phyloP scores from a whole-genome alignment of 2,797 vertebrate species.

The Botia almorhae region DNA sequence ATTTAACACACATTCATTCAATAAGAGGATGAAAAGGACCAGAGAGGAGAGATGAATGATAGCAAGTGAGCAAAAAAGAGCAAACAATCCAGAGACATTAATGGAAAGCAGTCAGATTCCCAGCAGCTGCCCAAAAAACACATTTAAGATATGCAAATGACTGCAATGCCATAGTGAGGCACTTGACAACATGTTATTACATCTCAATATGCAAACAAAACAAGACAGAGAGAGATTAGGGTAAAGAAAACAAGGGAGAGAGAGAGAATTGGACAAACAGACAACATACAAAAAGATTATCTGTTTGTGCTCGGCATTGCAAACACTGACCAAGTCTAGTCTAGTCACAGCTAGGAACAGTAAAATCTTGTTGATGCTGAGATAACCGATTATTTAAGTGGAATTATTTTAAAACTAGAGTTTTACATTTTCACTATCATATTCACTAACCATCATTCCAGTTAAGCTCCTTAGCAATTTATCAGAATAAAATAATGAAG shows the following conservation, averaged over 20 bases:
- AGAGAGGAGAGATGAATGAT: conserved; percentile 15
- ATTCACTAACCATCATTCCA: not conserved
- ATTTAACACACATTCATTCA: conserved; percentile 40
- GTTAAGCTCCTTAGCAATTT: not conserved
- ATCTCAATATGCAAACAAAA: conserved; percentile 67
- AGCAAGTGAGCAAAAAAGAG: conserved; percentile 8
- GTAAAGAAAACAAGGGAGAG: conserved; percentile 14
- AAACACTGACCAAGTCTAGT: conserved; percentile 5
- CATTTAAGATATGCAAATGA: conserved; percentile 76
- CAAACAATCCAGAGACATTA: conserved; percentile 36
- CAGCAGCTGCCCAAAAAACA: conserved; percentile 61
- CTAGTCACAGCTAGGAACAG: not conserved
- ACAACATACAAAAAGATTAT: conserved; percentile 5
- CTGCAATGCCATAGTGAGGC: conserved; percentile 65
- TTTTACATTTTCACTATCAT: not conserved
- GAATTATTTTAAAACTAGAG: not conserved
- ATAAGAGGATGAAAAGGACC: conserved; percentile 27
- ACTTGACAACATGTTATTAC: conserved; percentile 77
- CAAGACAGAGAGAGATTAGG: conserved; percentile 46
- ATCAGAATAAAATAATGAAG: not conserved
- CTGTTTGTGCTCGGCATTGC: conserved; percentile 3
- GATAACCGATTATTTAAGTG: not conserved
- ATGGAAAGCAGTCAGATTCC: conserved; percentile 63
- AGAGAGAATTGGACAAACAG: not conserved
- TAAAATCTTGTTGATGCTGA: not conserved